Conservation (phyloP, 2,797 vertebrate species). For the Sebastes umbrosus region DNA sequence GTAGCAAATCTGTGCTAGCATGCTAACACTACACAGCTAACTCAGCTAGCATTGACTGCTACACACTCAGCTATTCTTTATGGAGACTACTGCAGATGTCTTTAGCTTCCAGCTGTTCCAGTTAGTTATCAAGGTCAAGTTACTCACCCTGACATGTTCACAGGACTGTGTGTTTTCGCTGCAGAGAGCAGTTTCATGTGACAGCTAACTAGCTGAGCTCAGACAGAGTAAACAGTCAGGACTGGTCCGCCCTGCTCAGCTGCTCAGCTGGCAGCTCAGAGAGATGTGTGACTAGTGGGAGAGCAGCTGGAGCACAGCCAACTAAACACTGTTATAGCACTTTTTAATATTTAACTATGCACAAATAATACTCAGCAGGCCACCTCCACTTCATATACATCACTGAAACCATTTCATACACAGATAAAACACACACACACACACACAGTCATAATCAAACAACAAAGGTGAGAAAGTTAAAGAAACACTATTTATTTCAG, state of each 20-base stretch:
- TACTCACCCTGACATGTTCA: conserved; percentile 41
- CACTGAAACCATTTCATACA: neutral
- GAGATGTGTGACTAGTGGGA: neutral
- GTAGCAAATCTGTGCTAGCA: conserved; percentile 52
- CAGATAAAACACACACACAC: rapidly evolving
- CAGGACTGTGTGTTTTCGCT: neutral
- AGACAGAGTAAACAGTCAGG: conserved; percentile 16
- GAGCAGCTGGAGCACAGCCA: conserved; percentile 9
- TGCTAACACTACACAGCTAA: conserved; percentile 54
- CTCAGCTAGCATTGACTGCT: conserved; percentile 16
- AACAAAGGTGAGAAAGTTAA: neutral
- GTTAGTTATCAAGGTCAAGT: neutral
- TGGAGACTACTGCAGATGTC: rapidly evolving
- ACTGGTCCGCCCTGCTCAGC: conserved; percentile 29
- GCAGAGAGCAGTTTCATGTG: conserved; percentile 3
- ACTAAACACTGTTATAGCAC: neutral
- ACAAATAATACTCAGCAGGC: neutral
- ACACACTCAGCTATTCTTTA: neutral
- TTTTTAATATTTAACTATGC: conserved; percentile 6
- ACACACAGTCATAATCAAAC: neutral
- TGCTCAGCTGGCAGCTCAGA: conserved; percentile 36
- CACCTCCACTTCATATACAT: neutral
- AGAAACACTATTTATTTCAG: neutral
- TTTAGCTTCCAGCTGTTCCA: neutral
- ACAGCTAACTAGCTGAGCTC: conserved; percentile 5